These are phyloP conservation scores for Amazona ochrocephala DNA, from an alignment of 2,797 vertebrate species.

Conservation along the genomic window DNA sequence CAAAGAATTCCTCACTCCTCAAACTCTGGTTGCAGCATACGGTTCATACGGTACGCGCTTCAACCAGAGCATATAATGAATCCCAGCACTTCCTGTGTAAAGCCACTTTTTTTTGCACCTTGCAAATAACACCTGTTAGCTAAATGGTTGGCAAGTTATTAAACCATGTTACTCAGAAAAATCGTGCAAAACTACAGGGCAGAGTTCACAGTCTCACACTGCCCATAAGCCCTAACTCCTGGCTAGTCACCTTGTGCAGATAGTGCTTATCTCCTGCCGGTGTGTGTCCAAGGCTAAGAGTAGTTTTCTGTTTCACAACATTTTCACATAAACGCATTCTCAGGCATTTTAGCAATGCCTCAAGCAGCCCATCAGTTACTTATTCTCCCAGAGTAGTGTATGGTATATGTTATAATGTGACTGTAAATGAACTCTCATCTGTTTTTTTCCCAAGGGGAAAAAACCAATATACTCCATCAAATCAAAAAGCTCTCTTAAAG, in stretches of 20 bases:
- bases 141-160: not conserved
- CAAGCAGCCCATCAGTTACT: not conserved
- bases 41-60: rapidly evolving
- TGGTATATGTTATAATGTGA: not conserved
- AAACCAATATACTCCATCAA: not conserved
- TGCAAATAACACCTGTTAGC: not conserved
- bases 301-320: conserved; percentile 1
- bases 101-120: not conserved
- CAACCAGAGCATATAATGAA: not conserved
- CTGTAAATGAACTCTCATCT: not conserved
- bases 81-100: not conserved
- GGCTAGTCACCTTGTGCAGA: not conserved
- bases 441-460: not conserved
- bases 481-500: not conserved
- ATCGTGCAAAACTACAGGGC: not conserved
- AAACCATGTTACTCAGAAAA: not conserved
- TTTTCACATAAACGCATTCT: not conserved
- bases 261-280: not conserved
- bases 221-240: not conserved
- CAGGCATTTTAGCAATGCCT: not conserved
- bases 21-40: not conserved
- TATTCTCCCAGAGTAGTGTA: not conserved
- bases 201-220: not conserved
- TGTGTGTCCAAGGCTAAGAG: not conserved
- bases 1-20: not conserved